phyloP scores from a whole-genome alignment of 92 coral and sea anemone species.

The Epizoanthus scotinus region DNA sequence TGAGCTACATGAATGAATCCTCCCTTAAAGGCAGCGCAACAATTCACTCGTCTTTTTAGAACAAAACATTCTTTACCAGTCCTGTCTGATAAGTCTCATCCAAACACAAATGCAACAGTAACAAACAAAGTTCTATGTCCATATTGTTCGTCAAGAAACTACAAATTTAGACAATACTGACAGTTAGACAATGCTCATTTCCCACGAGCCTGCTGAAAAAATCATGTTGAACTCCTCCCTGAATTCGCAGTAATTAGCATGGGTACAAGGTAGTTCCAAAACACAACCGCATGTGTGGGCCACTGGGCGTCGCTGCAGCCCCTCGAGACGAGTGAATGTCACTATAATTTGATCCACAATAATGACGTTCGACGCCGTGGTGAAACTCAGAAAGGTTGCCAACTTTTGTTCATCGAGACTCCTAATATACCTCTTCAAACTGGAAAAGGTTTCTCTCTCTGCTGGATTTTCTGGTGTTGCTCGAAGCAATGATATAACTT shows the following conservation, averaged over 20 bases:
- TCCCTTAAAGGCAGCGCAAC: too few species aligned
- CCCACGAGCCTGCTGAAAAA: not conserved
- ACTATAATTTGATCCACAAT: not conserved
- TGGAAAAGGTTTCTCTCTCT: constrained; percentile 5
- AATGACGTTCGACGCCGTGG: constrained; percentile 4
- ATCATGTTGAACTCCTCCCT: constrained; percentile 5
- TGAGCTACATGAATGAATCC: too few species aligned
- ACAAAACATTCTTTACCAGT: not conserved
- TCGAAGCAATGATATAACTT: not conserved
- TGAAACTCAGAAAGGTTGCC: constrained; percentile 6
- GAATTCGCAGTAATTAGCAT: constrained; percentile 1
- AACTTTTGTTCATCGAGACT: not conserved
- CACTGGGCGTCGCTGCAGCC: not conserved
- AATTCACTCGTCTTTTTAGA: too few species aligned
- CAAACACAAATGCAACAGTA: not conserved
- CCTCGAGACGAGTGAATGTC: constrained; percentile 13
- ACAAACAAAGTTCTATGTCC: not conserved
- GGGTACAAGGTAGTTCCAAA: constrained; percentile 1
- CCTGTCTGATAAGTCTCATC: constrained; percentile 2
- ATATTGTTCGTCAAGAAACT: not conserved
- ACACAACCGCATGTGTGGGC: not conserved
- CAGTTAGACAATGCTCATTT: constrained; percentile 4
- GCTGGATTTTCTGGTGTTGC: not conserved
- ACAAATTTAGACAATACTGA: not conserved
- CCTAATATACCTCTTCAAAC: not conserved